phyloP scores from a whole-genome alignment of 2,888 invertebrate species.

The Drosophila macrothrix region DNA sequence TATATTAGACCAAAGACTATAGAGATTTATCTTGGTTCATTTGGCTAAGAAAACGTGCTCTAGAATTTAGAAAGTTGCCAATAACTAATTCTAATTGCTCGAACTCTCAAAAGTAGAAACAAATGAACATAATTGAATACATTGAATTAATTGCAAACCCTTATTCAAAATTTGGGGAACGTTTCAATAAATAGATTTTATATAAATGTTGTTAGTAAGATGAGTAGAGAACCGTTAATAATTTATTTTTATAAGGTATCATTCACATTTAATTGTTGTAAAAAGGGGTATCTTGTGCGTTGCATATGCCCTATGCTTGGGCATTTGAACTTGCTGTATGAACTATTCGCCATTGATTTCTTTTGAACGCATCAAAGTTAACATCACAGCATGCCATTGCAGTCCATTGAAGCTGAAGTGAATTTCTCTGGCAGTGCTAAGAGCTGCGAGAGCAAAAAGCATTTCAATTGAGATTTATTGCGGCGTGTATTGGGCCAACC shows the following conservation, averaged over 20 bases:
- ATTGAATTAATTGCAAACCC: not conserved
- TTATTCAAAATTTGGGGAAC: not conserved
- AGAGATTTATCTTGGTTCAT: not conserved
- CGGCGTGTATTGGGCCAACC: slow-evolving; percentile 63
- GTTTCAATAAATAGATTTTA: not conserved
- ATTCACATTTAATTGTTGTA: not conserved
- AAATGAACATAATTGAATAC: not conserved
- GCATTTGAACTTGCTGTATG: slow-evolving; percentile 49
- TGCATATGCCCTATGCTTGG: not conserved
- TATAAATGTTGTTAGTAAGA: not conserved
- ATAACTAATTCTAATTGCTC: not conserved
- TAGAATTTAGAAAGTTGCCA: not conserved
- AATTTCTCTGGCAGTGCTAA: slow-evolving; percentile 61
- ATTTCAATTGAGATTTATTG: slow-evolving; percentile 81
- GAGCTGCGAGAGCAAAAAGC: slow-evolving; percentile 58
- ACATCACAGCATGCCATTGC: slow-evolving; percentile 58
- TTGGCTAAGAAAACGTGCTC: not conserved
- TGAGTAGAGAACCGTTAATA: not conserved
- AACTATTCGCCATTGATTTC: slow-evolving; percentile 76
- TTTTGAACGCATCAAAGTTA: slow-evolving; percentile 70
- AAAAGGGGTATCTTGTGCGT: slow-evolving; percentile 14
- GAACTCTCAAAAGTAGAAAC: too few relatives aligned
- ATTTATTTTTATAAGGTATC: not conserved
- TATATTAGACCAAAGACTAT: slow-evolving; percentile 6
- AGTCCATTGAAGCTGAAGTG: slow-evolving; percentile 75